Evolutionary conservation across 2,797 vertebrate genomes (phyloP).

Genomic region (Thamnophis elegans): DNA sequence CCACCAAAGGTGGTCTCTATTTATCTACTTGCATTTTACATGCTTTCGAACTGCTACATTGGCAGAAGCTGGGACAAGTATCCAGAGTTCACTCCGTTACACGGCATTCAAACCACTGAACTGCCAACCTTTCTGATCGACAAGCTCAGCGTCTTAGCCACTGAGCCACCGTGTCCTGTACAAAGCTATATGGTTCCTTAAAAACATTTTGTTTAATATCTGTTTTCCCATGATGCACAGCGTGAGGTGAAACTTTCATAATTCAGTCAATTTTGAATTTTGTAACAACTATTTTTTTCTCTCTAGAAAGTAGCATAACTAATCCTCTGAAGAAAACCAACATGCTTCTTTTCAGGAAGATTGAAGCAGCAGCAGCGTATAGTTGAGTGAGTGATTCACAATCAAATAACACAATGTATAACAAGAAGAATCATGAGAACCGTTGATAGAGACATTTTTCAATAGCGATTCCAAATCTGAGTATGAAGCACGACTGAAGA

Average conservation of each 20-base stretch:
- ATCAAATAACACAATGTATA: not conserved
- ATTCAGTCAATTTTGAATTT: not conserved
- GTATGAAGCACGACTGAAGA: not conserved
- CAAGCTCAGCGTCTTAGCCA: too few relatives aligned
- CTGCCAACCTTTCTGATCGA: too few relatives aligned
- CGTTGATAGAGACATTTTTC: not conserved
- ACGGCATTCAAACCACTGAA: too few relatives aligned
- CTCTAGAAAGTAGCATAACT: not conserved
- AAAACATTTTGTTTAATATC: not conserved
- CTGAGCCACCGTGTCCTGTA: too few relatives aligned
- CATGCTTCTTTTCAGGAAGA: not conserved
- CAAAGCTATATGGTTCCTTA: not conserved
- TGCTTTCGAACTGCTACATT: too few relatives aligned
- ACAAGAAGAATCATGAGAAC: not conserved
- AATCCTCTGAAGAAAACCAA: not conserved
- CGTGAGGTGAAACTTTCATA: not conserved
- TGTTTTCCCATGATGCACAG: not conserved
- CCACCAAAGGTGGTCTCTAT: too few relatives aligned
- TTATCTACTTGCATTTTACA: too few relatives aligned
- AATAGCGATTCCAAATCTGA: conserved; percentile 18
- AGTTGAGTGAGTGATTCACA: not conserved
- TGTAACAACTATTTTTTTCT: not conserved
- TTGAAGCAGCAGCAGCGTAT: not conserved
- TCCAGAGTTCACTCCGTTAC: too few relatives aligned
- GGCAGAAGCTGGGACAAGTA: too few relatives aligned